Evolutionary conservation across 2,888 invertebrate species (phyloP), one percentile per base, ranked within the genome.

Genomic region (Chaitophorus viminalis): DNA sequence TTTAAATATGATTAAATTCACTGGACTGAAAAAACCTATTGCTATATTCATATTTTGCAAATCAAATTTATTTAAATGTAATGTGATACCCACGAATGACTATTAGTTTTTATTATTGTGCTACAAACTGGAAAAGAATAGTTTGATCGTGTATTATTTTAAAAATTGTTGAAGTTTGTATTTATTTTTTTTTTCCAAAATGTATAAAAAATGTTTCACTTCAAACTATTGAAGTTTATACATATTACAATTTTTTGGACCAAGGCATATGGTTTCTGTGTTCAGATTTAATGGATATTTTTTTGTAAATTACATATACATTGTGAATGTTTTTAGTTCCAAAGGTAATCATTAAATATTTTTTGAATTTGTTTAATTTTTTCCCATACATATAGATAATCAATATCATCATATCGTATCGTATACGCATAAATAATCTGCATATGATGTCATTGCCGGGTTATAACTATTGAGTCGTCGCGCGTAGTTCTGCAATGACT

Each of bases 1-100:
- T 85, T 77, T 60, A 78, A 86, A 87, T 65, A n/a, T 81, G 87
- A 87, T 81, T 81, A 81, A 87, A 81, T 81, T 74, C 31, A 65
- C 21, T 46, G 65, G 60, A 46, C 74, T 75, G 74, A 78, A 86
- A 86, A 72, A 52, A 70, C 72, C 68, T 86, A 86, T 78, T 72
- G 78, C 86, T 21, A 86, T 72, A 54, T 79, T 54, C 78, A 54
- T 72, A 78, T 86, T 78, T 86, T 70, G 54, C 54, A 36, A 86
- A 86, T 86, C 33, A 70, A 70, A 52, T 70, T 85, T 78, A 78
- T 65, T 84, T 72, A 74, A 54, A 33, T 74, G 52, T 36, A 54
- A 54, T 36, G 25, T 72, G 46, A 46, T 36, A 18, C 3, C 8
- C 39, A 52, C 21, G 65, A 36, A 74, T 17, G 54, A 52, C 33